Percentiles rank a stretch among this genome's conserved stretches.
Conservation (phyloP, 1,140 invertebrate genomes). For the Galendromus occidentalis region DNA sequence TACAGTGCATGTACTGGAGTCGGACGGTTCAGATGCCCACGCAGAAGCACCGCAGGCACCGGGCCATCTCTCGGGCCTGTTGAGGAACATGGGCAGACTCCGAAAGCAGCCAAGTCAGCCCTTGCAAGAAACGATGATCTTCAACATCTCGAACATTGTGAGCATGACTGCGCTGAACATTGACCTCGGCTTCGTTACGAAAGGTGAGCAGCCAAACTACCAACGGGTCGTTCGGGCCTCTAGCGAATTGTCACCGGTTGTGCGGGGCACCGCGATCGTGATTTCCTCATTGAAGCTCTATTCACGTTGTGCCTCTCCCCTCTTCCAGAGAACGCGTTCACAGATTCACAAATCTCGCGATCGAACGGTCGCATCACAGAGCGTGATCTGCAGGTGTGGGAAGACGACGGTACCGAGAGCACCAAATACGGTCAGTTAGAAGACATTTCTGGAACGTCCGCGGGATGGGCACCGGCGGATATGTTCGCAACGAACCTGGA, state of each 20-base stretch:
- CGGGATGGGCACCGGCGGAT: background rate
- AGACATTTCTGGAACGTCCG: background rate
- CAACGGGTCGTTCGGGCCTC: too few relatives aligned
- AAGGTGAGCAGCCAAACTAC: background rate
- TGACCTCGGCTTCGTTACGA: background rate
- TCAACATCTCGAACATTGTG: background rate
- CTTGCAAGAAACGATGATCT: background rate
- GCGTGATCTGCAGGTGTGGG: background rate
- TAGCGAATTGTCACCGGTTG: too few relatives aligned
- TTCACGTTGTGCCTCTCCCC: too few relatives aligned
- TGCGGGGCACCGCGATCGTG: too few relatives aligned
- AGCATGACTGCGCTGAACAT: conserved; percentile 2
- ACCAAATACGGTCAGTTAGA: background rate
- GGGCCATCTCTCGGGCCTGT: background rate
- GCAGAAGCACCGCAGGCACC: background rate
- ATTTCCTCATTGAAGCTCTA: too few relatives aligned
- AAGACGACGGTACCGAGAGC: background rate
- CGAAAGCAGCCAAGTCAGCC: background rate
- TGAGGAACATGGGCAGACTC: background rate
- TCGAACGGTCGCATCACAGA: background rate
- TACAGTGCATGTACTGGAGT: background rate
- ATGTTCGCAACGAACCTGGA: background rate
- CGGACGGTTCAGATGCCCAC: background rate
- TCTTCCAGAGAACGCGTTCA: background rate
- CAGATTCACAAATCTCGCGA: background rate